These are phyloP conservation scores for Mylabris sibirica DNA, from an alignment of 2,888 invertebrate genomes.

Conservation along the genomic window DNA sequence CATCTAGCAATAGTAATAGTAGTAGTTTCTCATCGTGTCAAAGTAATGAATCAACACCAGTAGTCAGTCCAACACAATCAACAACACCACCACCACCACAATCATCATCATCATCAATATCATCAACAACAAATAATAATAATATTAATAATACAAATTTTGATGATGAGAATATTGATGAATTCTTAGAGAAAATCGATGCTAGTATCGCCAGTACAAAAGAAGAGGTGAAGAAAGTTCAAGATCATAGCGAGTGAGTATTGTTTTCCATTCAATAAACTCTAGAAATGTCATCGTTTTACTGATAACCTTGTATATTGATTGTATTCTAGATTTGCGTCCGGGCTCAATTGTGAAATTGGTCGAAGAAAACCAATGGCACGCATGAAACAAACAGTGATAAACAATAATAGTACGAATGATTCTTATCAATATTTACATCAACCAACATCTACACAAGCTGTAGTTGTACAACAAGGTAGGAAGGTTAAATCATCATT, in stretches of 20 bases:
- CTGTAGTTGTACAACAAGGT: constrained; percentile 79
- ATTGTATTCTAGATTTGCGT: constrained; percentile 46
- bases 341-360: constrained; percentile 40
- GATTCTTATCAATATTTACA: constrained; percentile 43
- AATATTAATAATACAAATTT: constrained; percentile 48
- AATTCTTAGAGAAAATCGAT: constrained; percentile 84
- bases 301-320: background rate
- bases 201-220: constrained; percentile 84
- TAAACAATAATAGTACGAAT: constrained; percentile 54
- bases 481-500: constrained; percentile 81
- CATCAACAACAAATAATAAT: background rate
- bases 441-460: constrained; percentile 45
- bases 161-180: constrained; percentile 78
- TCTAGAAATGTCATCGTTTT: background rate
- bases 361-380: constrained; percentile 55
- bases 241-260: constrained; percentile 84
- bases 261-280: background rate
- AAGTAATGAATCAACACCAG: constrained; percentile 38
- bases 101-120: background rate
- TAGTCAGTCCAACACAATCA: constrained; percentile 39
- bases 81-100: constrained; percentile 35
- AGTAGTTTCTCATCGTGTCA: constrained; percentile 62
- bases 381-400: constrained; percentile 56
- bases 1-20: too few species aligned
- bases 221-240: constrained; percentile 81